Conservation (phyloP, 1,140 invertebrate genomes). For the Eumeta japonica region DNA sequence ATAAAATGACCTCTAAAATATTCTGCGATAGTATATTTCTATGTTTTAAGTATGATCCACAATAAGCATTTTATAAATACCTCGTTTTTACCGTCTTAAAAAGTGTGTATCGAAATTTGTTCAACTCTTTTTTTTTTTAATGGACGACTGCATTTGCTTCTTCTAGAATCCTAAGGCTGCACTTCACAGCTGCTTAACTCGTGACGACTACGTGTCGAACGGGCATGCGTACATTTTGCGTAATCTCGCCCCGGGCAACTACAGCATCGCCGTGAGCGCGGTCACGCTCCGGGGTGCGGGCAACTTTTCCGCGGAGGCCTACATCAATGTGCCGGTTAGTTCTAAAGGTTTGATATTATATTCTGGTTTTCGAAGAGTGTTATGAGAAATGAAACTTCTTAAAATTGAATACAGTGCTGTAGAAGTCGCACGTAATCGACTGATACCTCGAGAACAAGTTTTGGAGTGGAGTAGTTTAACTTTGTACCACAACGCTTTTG, state of each 20-base stretch:
- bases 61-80: too few species aligned
- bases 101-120: too few species aligned
- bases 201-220: slow-evolving; percentile 29
- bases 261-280: slow-evolving; percentile 75
- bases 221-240: slow-evolving; percentile 24
- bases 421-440: neutral
- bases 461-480: neutral
- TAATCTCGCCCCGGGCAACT: slow-evolving; percentile 78
- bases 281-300: slow-evolving; percentile 77
- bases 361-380: neutral
- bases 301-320: slow-evolving; percentile 62
- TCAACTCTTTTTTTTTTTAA: neutral
- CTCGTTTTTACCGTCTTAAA: too few species aligned
- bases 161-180: neutral
- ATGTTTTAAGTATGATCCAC: too few species aligned
- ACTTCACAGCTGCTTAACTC: slow-evolving; percentile 50
- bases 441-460: neutral
- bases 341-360: neutral
- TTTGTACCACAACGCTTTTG: neutral
- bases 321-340: slow-evolving; percentile 65
- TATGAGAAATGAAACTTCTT: neutral
- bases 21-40: too few species aligned
- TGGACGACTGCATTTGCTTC: neutral
- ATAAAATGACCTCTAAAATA: too few species aligned
- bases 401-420: neutral